Base-by-base conservation (phyloP, 2,888 invertebrate species). In the Pristionchus japonicus region DNA sequence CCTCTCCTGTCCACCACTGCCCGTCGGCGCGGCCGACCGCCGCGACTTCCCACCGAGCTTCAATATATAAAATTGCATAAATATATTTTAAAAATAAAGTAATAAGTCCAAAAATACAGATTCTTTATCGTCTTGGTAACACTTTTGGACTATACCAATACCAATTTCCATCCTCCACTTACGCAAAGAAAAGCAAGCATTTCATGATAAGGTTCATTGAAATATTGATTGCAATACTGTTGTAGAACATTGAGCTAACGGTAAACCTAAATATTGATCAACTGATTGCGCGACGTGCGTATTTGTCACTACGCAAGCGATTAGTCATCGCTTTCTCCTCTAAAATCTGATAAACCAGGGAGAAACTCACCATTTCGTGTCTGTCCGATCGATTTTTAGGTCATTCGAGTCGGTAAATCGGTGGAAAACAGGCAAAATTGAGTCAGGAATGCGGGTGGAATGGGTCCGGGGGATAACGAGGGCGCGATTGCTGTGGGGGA, bases 41-140 rank as follows among this genome's bases (percentile, higher is more conserved):
- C 91, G 91, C 85, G 91, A 88, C 89, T 91, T 92, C 52, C 92
- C 91, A 64, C 92, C 92, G 90, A 92, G 90, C 91, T 91, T n/a
- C 23, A 57, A n/a, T 47, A 43, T 43, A 77, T 1, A 27, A 27
- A 67, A 31, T 13, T 17, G 23, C 17, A n/a, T 31, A 27, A 31
- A 31, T 64, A 61, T 61, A 17, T 7, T 27, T 31, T 64, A 23
- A 27, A 23, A 67, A 31, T 43, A 9, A 43, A 43, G 43, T 43
- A 43, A 43, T 43, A 43, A 43, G 6, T 43, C 7, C 6, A 43
- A 9, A 43, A 43, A 43, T 43, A 43, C n/a, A n/a, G n/a, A n/a
- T n/a, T n/a, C n/a, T n/a, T n/a, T n/a, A n/a, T n/a, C n/a, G n/a
- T 61, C 7, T 27, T n/a, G 13, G 64, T 27, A 1, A 64, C 64